Evolutionary conservation across 1,140 invertebrate genomes (phyloP).

Genomic region (Aricia agestis): DNA sequence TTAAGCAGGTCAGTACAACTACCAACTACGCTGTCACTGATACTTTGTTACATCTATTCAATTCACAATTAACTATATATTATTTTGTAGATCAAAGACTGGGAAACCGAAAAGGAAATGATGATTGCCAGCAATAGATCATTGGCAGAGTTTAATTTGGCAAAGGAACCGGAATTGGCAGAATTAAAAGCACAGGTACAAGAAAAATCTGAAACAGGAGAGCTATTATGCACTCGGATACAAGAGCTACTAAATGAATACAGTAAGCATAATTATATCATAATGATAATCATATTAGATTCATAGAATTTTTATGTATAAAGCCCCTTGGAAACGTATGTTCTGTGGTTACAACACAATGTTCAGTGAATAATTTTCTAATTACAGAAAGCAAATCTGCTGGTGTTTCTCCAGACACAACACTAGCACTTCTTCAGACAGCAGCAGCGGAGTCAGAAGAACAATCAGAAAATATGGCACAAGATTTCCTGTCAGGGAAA

Average conservation of each 20-base stretch:
- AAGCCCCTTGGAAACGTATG: no score
- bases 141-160: constrained; percentile 90
- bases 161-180: constrained; percentile 87
- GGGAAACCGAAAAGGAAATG: constrained; percentile 89
- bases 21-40: neutral
- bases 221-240: constrained; percentile 80
- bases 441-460: constrained; percentile 92
- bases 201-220: constrained; percentile 82
- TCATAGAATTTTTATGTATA: neutral
- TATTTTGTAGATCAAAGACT: constrained; percentile 81
- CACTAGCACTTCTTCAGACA: constrained; percentile 88
- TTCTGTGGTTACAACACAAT: neutral
- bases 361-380: neutral
- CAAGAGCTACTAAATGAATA: constrained; percentile 82
- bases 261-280: constrained; percentile 71
- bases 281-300: no score
- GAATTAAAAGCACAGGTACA: constrained; percentile 82
- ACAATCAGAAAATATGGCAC: constrained; percentile 87
- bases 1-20: constrained; percentile 80
- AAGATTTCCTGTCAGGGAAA: constrained; percentile 85
- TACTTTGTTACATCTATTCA: constrained; percentile 15
- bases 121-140: constrained; percentile 90
- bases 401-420: constrained; percentile 86
- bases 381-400: constrained; percentile 81
- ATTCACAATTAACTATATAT: neutral